Conservation (phyloP, 92 coral and sea anemone genomes). For the Meandrina meandrites region DNA sequence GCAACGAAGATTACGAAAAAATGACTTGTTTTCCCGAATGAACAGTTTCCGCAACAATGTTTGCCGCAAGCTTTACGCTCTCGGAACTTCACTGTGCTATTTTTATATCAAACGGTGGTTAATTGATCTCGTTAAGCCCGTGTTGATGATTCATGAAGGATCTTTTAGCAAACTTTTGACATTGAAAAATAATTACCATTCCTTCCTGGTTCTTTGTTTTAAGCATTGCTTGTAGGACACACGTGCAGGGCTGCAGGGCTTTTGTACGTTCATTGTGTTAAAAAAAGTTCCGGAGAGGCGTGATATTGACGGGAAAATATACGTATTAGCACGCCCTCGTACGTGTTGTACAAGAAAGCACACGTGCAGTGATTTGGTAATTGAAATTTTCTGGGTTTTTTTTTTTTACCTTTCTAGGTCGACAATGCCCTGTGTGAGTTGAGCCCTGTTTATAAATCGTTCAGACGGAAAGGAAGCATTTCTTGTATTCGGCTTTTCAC, state of each 20-base stretch:
- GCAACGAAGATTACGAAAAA: background rate
- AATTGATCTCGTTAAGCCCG: background rate
- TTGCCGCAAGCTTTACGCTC: background rate
- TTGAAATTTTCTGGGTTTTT: background rate
- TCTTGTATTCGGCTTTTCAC: conserved; percentile 25
- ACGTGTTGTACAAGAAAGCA: background rate
- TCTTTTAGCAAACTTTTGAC: background rate
- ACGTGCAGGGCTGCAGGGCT: background rate
- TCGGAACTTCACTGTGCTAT: background rate
- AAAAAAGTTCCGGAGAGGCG: no score
- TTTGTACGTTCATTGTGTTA: background rate
- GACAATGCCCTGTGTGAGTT: conserved; percentile 44
- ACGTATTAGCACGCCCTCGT: background rate
- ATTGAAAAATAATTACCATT: background rate
- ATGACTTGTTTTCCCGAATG: background rate
- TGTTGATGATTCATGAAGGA: background rate
- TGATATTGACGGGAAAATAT: no score
- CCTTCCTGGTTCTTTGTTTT: background rate
- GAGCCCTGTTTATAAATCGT: conserved; percentile 54
- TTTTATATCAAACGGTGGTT: background rate
- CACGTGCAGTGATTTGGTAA: background rate
- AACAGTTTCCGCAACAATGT: background rate
- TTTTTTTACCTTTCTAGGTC: no score
- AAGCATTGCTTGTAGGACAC: background rate
- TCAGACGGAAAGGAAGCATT: conserved; percentile 59